A percentile compares a stretch with the other conserved stretches of the same genome.
phyloP scores from a whole-genome alignment of 2,888 invertebrate species.

The Lomographa bimaculata region DNA sequence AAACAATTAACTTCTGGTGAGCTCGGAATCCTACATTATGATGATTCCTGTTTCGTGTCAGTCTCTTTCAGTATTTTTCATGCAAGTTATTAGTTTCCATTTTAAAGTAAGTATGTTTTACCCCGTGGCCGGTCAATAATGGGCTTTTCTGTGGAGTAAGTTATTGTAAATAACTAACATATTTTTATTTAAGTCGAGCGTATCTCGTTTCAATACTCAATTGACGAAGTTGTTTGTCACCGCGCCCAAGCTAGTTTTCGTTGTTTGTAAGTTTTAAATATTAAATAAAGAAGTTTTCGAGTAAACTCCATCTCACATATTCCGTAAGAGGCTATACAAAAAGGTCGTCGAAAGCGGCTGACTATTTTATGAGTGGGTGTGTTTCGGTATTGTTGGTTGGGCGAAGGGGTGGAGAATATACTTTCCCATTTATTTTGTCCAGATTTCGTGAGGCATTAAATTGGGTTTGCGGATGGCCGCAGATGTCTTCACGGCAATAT shows the following conservation, averaged over 20 bases:
- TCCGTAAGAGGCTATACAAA: conserved; percentile 24
- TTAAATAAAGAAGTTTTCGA: conserved; percentile 23
- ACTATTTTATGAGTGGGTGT: conserved; percentile 29
- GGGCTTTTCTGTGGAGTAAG: too few relatives aligned
- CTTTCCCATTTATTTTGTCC: conserved; percentile 62
- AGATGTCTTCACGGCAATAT: conserved; percentile 67
- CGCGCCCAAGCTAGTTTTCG: conserved; percentile 2
- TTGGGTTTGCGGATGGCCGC: conserved; percentile 68
- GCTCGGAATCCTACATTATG: too few relatives aligned
- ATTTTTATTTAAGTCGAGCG: too few relatives aligned
- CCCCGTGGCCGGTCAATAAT: too few relatives aligned
- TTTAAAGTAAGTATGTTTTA: too few relatives aligned
- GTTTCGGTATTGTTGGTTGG: conserved; percentile 28
- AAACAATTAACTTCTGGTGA: too few relatives aligned
- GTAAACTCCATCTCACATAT: conserved; percentile 22
- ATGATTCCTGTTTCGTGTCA: too few relatives aligned
- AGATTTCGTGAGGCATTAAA: conserved; percentile 72
- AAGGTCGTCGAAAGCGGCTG: conserved; percentile 28
- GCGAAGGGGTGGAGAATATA: conserved; percentile 25
- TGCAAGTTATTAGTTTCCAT: too few relatives aligned
- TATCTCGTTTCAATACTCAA: conserved; percentile 6
- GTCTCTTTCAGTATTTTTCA: too few relatives aligned
- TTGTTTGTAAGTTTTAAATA: conserved; percentile 20
- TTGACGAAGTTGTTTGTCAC: conserved; percentile 7
- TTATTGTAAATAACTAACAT: too few relatives aligned